These are phyloP conservation scores for Ophion ellenae DNA, from an alignment of 2,888 invertebrate genomes.

Conservation along the genomic window DNA sequence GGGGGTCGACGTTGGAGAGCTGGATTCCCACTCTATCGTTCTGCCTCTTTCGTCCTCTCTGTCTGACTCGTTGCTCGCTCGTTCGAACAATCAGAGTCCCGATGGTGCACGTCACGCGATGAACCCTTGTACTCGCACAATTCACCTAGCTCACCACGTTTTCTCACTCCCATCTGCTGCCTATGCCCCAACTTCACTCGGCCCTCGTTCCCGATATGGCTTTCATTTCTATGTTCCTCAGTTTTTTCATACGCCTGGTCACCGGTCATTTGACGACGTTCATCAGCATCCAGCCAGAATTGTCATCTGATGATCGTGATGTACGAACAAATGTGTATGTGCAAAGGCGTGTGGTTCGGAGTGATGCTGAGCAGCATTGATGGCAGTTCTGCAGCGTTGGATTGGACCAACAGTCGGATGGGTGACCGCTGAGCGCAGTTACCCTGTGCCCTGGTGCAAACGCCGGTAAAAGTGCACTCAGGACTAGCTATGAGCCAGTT, in stretches of 20 bases:
- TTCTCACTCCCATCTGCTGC: slow-evolving; percentile 27
- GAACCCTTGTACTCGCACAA: slow-evolving; percentile 60
- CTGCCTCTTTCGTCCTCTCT: slow-evolving; percentile 73
- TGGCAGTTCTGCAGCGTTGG: no score
- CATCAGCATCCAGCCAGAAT: neutral
- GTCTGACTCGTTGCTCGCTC: slow-evolving; percentile 75
- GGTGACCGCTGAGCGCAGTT: no score
- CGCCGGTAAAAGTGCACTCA: no score
- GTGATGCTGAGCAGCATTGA: no score
- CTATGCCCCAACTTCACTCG: slow-evolving; percentile 1
- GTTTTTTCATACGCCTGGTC: neutral
- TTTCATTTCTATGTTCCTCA: slow-evolving; percentile 7
- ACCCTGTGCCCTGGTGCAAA: no score
- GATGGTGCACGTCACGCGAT: slow-evolving; percentile 81
- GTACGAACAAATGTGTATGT: no score
- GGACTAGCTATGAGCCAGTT: no score
- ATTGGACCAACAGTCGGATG: no score
- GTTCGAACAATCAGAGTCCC: slow-evolving; percentile 81
- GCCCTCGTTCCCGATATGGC: slow-evolving; percentile 10
- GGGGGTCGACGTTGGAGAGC: slow-evolving; percentile 52
- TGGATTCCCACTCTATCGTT: slow-evolving; percentile 69
- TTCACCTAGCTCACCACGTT: slow-evolving; percentile 49
- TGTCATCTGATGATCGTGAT: no score
- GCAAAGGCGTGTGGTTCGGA: no score
- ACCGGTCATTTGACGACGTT: neutral